Base-by-base conservation (phyloP, 2,113 vertebrate genomes). In the Chloropsis hardwickii region DNA sequence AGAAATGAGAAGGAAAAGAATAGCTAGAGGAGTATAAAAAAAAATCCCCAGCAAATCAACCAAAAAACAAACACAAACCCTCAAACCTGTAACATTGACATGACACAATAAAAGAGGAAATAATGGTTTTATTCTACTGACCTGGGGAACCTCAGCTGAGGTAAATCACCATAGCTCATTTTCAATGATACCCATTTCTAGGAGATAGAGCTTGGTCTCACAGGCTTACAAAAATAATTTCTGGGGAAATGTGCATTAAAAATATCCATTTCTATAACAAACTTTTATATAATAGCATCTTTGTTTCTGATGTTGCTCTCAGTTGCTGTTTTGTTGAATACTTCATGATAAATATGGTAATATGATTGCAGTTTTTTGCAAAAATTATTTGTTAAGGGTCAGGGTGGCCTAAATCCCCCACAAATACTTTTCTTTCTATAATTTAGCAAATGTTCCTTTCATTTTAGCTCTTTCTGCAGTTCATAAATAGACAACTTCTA, bases 1-100 rank as follows among this genome's bases (percentile, higher is more conserved):
- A 95, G 60, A 90, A 86, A 50, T 51, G 25, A 88, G 64, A 95
- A 93, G 28, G 39, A 85, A 89, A 72, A 74, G n/a, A 91, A 65
- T 54, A 9, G 24, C 27, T 71, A 57, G 7, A 67, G 11, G 14
- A 69, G 2, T 67, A 65, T n/a, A 2, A 57, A 7, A 64, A 69
- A 64, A 23, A 73, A 5, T 3, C 0, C 2, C 11, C 61, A 54
- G 8, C 2, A 35, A 76, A 67, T n/a, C 33, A 29, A 51, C 28
- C 4, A 33, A 53, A 14, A 80, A 61, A 58, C 27, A n/a, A 61
- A 48, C 25, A 54, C 3, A 58, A 50, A 70, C 9, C 3, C 9
- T 54, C 8, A 58, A 48, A 77, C 16, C 6, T 60, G 42, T 31
- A 95, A 51, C 16, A 31, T 35, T 58, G 20, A 33, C 29, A 53